Percentiles rank a stretch among this genome's conserved stretches.
Conservation (phyloP, 1,140 invertebrate genomes). For the Lordiphosa stackelbergi region DNA sequence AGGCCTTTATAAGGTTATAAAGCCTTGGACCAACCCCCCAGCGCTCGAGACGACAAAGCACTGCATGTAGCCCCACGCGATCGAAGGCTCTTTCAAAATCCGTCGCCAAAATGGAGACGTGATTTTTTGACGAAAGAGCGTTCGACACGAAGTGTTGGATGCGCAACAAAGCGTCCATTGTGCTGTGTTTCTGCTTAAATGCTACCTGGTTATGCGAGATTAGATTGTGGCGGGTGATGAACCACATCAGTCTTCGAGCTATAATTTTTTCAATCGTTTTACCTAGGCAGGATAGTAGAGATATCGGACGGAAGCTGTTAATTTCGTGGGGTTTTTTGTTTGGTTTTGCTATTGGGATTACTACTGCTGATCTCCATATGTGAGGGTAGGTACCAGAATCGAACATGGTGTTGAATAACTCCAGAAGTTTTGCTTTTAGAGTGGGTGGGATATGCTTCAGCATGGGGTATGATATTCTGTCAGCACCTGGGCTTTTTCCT, state of each 20-base stretch:
- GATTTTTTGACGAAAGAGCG: slow-evolving; percentile 18
- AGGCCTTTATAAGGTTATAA: too few relatives aligned
- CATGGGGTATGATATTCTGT: slow-evolving; percentile 9
- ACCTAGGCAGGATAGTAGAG: slow-evolving; percentile 9
- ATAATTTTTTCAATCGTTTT: slow-evolving; percentile 11
- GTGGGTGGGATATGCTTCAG: too few relatives aligned
- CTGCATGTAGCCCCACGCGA: too few relatives aligned
- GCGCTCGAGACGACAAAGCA: too few relatives aligned
- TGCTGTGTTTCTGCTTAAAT: slow-evolving; percentile 5
- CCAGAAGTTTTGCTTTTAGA: too few relatives aligned
- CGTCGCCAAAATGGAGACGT: slow-evolving; percentile 16
- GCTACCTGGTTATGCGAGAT: slow-evolving; percentile 7
- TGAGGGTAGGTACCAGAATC: too few relatives aligned
- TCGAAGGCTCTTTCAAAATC: slow-evolving; percentile 19
- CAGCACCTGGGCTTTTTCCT: slow-evolving; percentile 12
- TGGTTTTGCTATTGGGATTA: too few relatives aligned
- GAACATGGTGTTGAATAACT: too few relatives aligned
- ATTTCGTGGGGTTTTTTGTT: too few relatives aligned
- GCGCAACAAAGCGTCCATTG: slow-evolving; percentile 13
- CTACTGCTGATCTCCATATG: too few relatives aligned
- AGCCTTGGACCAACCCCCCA: slow-evolving; percentile 19
- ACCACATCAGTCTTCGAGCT: slow-evolving; percentile 3
- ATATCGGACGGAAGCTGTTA: neutral
- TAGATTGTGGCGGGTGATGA: slow-evolving; percentile 10
- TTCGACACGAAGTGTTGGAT: slow-evolving; percentile 17